phyloP scores from a whole-genome alignment of 92 coral and sea anemone genomes.

The Siderastrea radians region DNA sequence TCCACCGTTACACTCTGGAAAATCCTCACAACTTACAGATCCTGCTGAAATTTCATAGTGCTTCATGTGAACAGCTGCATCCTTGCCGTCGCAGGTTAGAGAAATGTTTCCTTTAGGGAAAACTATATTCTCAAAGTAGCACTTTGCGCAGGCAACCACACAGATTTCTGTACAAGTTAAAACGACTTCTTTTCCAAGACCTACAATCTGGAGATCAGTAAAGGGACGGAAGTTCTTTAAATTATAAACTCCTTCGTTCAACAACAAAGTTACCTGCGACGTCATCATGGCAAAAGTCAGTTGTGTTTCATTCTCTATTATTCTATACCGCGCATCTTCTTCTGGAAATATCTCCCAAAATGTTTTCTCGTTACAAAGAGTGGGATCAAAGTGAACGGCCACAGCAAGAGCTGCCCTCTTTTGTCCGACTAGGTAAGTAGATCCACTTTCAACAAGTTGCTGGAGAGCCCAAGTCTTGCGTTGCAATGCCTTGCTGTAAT shows the following conservation, averaged over 20 bases:
- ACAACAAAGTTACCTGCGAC: constrained; percentile 42
- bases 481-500: constrained; percentile 70
- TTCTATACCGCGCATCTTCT: neutral
- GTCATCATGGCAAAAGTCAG: constrained; percentile 26
- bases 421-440: constrained; percentile 25
- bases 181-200: constrained; percentile 39
- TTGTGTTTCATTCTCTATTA: constrained; percentile 49
- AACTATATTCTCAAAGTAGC: constrained; percentile 66
- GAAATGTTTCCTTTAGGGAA: constrained; percentile 52
- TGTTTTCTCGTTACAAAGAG: neutral
- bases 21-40: constrained; percentile 70
- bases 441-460: constrained; percentile 54
- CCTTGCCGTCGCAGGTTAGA: constrained; percentile 22
- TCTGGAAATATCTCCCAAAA: constrained; percentile 66
- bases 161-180: constrained; percentile 25
- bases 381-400: constrained; percentile 61
- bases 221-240: constrained; percentile 9
- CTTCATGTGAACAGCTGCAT: constrained; percentile 19
- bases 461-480: constrained; percentile 88
- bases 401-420: constrained; percentile 65
- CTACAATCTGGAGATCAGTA: constrained; percentile 58
- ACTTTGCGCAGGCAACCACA: constrained; percentile 1
- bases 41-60: constrained; percentile 77
- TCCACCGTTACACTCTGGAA: constrained; percentile 87
- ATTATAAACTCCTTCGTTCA: constrained; percentile 67